Conservation (phyloP, 2,797 vertebrate species). For the Sebastolobus altivelis region DNA sequence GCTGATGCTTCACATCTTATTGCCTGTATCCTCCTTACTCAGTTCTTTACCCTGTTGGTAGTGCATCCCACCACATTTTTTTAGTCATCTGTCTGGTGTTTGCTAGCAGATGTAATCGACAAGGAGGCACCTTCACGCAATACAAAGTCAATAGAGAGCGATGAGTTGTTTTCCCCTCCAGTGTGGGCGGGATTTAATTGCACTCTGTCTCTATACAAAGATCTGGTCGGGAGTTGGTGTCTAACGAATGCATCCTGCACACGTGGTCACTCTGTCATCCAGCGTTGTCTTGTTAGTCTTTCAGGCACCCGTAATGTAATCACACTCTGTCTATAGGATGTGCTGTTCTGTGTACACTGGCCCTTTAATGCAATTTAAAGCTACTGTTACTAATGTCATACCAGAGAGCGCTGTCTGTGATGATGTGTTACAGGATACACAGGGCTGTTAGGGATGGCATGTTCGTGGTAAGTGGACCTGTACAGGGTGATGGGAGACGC, state of each 20-base stretch:
- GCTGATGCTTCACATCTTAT: no score
- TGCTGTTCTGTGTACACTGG: conserved; percentile 20
- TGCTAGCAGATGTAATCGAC: no score
- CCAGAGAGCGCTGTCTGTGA: conserved; percentile 1
- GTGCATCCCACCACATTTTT: no score
- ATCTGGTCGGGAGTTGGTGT: conserved; percentile 9
- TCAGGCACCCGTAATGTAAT: conserved; percentile 27
- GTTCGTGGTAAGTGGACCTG: conserved; percentile 30
- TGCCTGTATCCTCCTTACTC: no score
- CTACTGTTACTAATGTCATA: conserved; percentile 6
- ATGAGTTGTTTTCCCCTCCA: no score
- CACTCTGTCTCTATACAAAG: not conserved
- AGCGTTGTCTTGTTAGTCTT: conserved; percentile 23
- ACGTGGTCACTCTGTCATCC: conserved; percentile 6
- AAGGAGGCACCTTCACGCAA: no score
- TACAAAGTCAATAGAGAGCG: no score
- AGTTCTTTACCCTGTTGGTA: no score
- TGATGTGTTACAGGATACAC: conserved; percentile 51
- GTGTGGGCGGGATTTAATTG: no score
- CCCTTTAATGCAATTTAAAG: conserved; percentile 52
- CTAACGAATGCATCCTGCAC: conserved; percentile 1
- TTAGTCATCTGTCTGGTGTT: no score
- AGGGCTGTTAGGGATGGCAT: conserved; percentile 21
- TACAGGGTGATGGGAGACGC: not conserved
- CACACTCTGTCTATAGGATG: conserved; percentile 31